Percentiles rank a stretch among this genome's conserved stretches.
These are phyloP conservation scores for Alviniconcha marisindica DNA, from an alignment of 1,140 invertebrate species.

Conservation along the genomic window DNA sequence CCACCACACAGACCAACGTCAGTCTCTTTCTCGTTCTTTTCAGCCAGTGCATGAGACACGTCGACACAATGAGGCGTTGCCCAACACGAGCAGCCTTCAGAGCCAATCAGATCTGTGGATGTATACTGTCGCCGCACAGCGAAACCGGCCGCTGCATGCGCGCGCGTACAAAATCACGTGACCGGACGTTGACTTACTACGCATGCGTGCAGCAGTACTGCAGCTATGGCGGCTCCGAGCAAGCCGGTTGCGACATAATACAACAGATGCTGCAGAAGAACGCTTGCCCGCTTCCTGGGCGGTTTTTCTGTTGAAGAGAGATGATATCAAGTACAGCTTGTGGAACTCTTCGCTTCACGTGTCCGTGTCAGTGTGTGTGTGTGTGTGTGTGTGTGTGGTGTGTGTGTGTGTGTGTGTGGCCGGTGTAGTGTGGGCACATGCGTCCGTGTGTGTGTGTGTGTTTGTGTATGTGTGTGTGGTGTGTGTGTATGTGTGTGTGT, in stretches of 20 bases:
- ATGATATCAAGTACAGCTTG: not conserved
- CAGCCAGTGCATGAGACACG: conserved; percentile 2
- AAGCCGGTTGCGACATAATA: not conserved
- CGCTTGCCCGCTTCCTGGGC: not conserved
- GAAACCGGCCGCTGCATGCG: not conserved
- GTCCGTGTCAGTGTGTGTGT: not conserved
- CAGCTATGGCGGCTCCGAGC: not conserved
- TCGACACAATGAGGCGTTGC: not conserved
- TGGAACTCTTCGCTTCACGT: not conserved
- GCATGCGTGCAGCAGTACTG: conserved; percentile 15
- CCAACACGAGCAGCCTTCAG: not conserved
- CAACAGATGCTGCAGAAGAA: not conserved
- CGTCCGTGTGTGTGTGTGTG: no score
- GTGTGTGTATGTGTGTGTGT: no score
- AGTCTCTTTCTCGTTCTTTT: not conserved
- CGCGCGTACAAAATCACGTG: not conserved
- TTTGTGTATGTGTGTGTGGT: no score
- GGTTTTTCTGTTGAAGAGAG: not conserved
- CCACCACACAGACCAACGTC: not conserved
- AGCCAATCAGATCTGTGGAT: conserved; percentile 1
- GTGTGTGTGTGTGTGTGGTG: no score
- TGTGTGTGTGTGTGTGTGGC: no score
- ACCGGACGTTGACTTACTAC: not conserved
- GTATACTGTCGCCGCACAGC: not conserved
- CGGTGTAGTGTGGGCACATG: no score